These are phyloP conservation scores for Venustoraphidia nigricollis DNA, from an alignment of 2,888 invertebrate species.

Conservation along the genomic window DNA sequence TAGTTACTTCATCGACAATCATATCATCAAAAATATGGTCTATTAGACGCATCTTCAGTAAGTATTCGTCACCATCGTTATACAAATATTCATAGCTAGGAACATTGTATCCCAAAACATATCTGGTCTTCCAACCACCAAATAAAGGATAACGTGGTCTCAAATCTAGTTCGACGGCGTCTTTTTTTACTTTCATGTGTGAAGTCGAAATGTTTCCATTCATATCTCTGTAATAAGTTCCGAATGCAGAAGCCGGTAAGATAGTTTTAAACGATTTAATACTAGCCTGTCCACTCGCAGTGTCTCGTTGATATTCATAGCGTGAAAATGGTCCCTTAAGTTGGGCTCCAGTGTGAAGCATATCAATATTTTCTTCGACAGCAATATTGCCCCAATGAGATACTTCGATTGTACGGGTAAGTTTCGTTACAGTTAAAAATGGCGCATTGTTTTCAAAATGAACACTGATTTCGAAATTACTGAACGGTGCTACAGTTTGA, in stretches of 20 bases:
- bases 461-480: conserved; percentile 47
- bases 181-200: conserved; percentile 71
- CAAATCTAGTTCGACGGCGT: conserved; percentile 90
- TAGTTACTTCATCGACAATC: conserved; percentile 75
- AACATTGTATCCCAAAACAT: conserved; percentile 91
- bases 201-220: conserved; percentile 99
- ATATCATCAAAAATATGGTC: conserved; percentile 97
- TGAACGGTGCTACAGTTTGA: conserved; percentile 47
- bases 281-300: conserved; percentile 73
- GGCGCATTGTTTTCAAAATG: conserved; percentile 96
- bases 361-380: conserved; percentile 83
- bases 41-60: conserved; percentile 82
- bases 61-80: conserved; percentile 44
- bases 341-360: conserved; percentile 83
- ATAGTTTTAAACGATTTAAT: conserved; percentile 83
- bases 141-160: conserved; percentile 93
- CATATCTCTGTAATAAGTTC: conserved; percentile 94
- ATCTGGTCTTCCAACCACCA: conserved; percentile 98
- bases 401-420: conserved; percentile 82
- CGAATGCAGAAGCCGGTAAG: conserved; percentile 75
- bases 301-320: conserved; percentile 92
- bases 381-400: conserved; percentile 99
- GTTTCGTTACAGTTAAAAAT: conserved; percentile 79
- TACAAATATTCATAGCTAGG: conserved; percentile 93
- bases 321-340: conserved; percentile 92